Evolutionary conservation across 1,140 invertebrate species (phyloP), one percentile per base, ranked within the genome.

Genomic region (Aethina tumida): DNA sequence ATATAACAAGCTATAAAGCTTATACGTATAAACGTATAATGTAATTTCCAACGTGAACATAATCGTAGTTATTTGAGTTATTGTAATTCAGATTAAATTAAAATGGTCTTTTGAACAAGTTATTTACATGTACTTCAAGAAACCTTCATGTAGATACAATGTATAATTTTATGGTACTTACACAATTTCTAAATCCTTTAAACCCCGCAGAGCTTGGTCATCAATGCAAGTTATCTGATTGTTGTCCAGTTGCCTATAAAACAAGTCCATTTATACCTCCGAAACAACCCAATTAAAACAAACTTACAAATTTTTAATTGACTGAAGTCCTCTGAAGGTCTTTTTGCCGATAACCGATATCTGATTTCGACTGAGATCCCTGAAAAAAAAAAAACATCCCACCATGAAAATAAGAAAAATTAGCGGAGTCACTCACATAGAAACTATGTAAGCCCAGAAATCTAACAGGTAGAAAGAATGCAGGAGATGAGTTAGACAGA

Each of bases 161-260:
- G n/a, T 29, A 10, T 13, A 29, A 30, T 30, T 12, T 30, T 3
- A 15, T 12, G 10, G 32, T 39, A 77, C 84, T 88, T 70, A 92
- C 87, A 93, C 66, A 52, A 88, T 82, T 67, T 94, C 87, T 53
- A 94, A 64, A 47, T 89, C 83, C 55, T 79, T 86, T 29, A 95
- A 60, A 28, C 79, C 77, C 57, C 79, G 76, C 31, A 96, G 73
- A 1, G 89, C 81, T 44, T 80, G 75, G 53, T 93, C 88, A 49
- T 95, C 91, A 49, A 97, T 75, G 59, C 94, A 97, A 7, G 84
- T 88, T 41, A 98, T 69, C 51, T 85, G 78, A 64, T 97, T 98
- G 60, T 93, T 87, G 60, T 98, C 94, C 46, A 98, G 66, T 64
- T 94, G 82, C 49, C 84, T 87, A 67, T 13, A 69, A 69, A 62